These are phyloP conservation scores for Phrynosoma blainvillii DNA, from an alignment of 2,113 vertebrate genomes.

Conservation along the genomic window DNA sequence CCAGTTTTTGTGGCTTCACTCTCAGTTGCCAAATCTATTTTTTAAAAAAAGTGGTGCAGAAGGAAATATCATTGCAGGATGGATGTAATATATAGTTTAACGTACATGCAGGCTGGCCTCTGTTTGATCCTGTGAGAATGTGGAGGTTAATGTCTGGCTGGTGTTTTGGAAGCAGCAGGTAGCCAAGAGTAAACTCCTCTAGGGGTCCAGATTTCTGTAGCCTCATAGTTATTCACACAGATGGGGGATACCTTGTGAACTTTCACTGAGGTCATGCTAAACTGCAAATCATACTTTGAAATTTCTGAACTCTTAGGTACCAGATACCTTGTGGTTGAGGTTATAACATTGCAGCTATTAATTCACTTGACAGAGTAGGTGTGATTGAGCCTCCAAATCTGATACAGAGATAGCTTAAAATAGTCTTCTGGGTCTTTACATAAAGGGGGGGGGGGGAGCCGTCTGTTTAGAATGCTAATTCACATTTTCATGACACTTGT, in stretches of 20 bases:
- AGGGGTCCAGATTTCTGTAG: slow-evolving; percentile 89
- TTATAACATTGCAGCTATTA: slow-evolving; percentile 45
- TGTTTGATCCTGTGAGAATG: slow-evolving; percentile 92
- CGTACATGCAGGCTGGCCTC: slow-evolving; percentile 83
- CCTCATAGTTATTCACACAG: slow-evolving; percentile 85
- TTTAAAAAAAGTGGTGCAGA: not conserved
- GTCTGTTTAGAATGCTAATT: slow-evolving; percentile 19
- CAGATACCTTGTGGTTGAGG: slow-evolving; percentile 46
- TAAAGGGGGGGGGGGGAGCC: not conserved
- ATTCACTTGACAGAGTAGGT: slow-evolving; percentile 38
- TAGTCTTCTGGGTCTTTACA: slow-evolving; percentile 28
- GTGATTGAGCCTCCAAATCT: not conserved
- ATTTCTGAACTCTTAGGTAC: slow-evolving; percentile 61
- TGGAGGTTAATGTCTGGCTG: slow-evolving; percentile 89
- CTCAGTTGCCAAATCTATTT: slow-evolving; percentile 50
- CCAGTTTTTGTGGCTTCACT: slow-evolving; percentile 46
- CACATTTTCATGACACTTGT: slow-evolving; percentile 1
- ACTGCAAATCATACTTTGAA: slow-evolving; percentile 71
- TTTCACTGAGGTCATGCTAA: slow-evolving; percentile 88
- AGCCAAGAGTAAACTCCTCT: slow-evolving; percentile 89
- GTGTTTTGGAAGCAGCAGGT: slow-evolving; percentile 99
- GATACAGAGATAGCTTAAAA: not conserved
- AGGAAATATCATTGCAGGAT: slow-evolving; percentile 53
- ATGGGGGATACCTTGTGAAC: slow-evolving; percentile 94
- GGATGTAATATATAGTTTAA: slow-evolving; percentile 75